Evolutionary conservation across 37 sponge, comb jelly and placozoan species (phyloP).

Genomic region (Haliclona indistincta): DNA sequence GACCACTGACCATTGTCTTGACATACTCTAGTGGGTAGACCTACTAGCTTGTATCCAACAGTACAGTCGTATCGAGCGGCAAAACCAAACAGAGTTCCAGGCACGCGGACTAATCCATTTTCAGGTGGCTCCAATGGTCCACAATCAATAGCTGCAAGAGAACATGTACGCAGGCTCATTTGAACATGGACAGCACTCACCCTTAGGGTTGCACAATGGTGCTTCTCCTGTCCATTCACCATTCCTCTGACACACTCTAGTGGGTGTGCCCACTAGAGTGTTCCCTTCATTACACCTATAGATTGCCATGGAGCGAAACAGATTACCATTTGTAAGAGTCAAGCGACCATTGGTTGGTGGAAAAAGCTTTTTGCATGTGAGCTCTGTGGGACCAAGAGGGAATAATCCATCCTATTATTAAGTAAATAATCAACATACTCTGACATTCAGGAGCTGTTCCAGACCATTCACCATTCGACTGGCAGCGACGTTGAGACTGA

Average conservation of each 20-base stretch:
- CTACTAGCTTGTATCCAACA: constrained; percentile 39
- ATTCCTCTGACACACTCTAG: constrained; percentile 2
- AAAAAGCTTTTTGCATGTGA: not conserved
- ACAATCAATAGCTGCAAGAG: constrained; percentile 38
- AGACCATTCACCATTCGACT: constrained; percentile 40
- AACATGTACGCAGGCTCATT: no score
- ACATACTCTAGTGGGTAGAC: constrained; percentile 27
- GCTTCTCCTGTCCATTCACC: constrained; percentile 12
- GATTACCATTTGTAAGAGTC: not conserved
- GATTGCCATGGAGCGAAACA: not conserved
- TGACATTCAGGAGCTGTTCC: constrained; percentile 32
- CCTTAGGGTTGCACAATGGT: constrained; percentile 8
- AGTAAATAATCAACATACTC: constrained; percentile 40
- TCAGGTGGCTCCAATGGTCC: constrained; percentile 7
- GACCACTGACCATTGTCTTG: constrained; percentile 50
- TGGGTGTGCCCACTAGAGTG: not conserved
- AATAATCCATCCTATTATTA: no score
- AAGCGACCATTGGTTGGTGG: not conserved
- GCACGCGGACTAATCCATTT: constrained; percentile 16
- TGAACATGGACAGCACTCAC: no score
- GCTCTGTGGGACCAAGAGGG: no score
- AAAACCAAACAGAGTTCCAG: constrained; percentile 8
- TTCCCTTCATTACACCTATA: constrained; percentile 15
- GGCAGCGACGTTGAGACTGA: constrained; percentile 1
- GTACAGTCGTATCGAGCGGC: constrained; percentile 38